Conservation (phyloP, 2,888 invertebrate species). For the Pseudococcus jackbeardsleyi region DNA sequence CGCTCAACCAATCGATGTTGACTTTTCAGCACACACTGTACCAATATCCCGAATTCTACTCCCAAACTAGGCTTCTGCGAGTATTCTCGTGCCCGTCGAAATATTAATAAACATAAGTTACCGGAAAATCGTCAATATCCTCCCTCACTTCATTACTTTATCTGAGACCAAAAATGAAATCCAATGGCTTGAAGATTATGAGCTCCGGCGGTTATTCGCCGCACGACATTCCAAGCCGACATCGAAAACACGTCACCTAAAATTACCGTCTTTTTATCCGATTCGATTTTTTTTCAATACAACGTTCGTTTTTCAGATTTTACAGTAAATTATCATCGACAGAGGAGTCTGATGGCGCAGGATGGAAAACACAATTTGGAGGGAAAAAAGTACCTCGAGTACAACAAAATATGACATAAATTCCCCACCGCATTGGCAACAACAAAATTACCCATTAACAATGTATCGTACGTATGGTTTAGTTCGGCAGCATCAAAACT, state of each 20-base stretch:
- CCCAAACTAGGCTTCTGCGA: not conserved
- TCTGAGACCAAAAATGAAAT: not conserved
- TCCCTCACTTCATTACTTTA: not conserved
- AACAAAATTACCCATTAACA: not conserved
- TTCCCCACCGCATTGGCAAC: not conserved
- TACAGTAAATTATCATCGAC: not conserved
- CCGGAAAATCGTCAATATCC: not conserved
- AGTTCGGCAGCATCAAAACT: slow-evolving; percentile 6
- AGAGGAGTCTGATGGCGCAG: no score
- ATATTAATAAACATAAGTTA: not conserved
- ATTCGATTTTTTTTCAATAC: not conserved
- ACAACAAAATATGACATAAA: not conserved
- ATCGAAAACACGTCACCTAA: not conserved
- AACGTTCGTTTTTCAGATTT: not conserved
- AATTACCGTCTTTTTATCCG: not conserved
- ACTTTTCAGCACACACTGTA: not conserved
- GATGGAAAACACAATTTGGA: no score
- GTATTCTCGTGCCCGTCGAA: not conserved
- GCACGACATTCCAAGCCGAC: not conserved
- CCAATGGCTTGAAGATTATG: not conserved
- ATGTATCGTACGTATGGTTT: not conserved
- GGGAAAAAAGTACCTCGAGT: no score
- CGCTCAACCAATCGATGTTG: not conserved
- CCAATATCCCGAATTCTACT: not conserved
- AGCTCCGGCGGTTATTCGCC: not conserved